These are phyloP conservation scores for Rosalia funebris DNA, from an alignment of 2,888 invertebrate species.

Conservation along the genomic window DNA sequence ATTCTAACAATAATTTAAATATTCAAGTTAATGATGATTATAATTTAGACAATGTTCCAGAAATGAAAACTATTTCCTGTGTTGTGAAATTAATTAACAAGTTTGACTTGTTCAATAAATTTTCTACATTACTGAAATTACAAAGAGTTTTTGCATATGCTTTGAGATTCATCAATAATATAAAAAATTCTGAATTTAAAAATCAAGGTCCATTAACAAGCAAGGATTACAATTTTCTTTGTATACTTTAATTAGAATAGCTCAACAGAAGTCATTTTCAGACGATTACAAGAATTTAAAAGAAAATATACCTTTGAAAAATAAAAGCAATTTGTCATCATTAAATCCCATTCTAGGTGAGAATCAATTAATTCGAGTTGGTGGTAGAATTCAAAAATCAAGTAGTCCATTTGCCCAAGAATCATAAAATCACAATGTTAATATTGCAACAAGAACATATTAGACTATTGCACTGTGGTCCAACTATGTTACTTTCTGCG, in stretches of 20 bases:
- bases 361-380: slow-evolving; percentile 24
- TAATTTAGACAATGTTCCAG: not conserved
- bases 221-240: not conserved
- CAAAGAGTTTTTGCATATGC: slow-evolving; percentile 1
- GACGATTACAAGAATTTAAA: slow-evolving; percentile 16
- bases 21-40: not conserved
- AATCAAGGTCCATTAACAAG: slow-evolving; percentile 3
- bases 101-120: not conserved
- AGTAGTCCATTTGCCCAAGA: slow-evolving; percentile 24
- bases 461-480: slow-evolving; percentile 32
- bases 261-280: slow-evolving; percentile 13
- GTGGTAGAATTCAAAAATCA: slow-evolving; percentile 28
- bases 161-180: not conserved
- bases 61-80: not conserved
- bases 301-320: not conserved
- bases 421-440: slow-evolving; percentile 30
- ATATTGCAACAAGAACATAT: slow-evolving; percentile 35
- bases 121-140: slow-evolving; percentile 2
- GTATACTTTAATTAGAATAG: slow-evolving; percentile 3
- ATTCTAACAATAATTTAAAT: not conserved
- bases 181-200: not conserved
- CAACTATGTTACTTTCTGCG: slow-evolving; percentile 30
- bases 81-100: not conserved
- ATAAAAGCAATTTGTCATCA: slow-evolving; percentile 17
- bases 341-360: slow-evolving; percentile 27